phyloP scores from a whole-genome alignment of 2,888 invertebrate genomes.

The Lochmaea capreae region DNA sequence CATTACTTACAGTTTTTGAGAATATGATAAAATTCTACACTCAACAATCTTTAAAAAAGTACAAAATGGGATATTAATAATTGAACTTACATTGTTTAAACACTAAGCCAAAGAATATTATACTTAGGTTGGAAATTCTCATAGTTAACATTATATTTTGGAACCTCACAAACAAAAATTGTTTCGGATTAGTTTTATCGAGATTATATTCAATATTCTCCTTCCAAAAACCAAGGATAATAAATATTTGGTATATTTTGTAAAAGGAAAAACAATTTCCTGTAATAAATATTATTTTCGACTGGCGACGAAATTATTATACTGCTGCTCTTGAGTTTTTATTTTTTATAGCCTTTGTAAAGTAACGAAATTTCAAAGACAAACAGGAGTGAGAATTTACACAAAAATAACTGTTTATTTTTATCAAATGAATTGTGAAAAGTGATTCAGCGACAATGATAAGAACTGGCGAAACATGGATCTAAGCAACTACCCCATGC shows the following conservation, averaged over 20 bases:
- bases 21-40: no score
- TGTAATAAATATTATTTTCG: not conserved
- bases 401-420: no score
- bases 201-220: constrained; percentile 3
- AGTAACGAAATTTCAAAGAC: no score
- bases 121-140: constrained; percentile 6
- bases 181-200: not conserved
- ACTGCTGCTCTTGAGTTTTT: not conserved
- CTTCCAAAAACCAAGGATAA: not conserved
- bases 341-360: no score
- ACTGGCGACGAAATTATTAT: not conserved
- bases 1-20: no score
- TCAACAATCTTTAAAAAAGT: not conserved
- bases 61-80: constrained; percentile 3
- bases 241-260: not conserved
- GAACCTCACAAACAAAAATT: not conserved
- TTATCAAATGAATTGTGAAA: no score
- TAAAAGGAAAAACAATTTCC: not conserved
- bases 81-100: constrained; percentile 7
- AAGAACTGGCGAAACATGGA: no score
- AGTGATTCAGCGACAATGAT: no score
- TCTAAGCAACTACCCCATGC: no score
- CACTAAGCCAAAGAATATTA: not conserved
- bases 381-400: no score
- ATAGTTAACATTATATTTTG: not conserved